Evolutionary conservation across 1,140 invertebrate species (phyloP).

Genomic region (Drosophila azteca): DNA sequence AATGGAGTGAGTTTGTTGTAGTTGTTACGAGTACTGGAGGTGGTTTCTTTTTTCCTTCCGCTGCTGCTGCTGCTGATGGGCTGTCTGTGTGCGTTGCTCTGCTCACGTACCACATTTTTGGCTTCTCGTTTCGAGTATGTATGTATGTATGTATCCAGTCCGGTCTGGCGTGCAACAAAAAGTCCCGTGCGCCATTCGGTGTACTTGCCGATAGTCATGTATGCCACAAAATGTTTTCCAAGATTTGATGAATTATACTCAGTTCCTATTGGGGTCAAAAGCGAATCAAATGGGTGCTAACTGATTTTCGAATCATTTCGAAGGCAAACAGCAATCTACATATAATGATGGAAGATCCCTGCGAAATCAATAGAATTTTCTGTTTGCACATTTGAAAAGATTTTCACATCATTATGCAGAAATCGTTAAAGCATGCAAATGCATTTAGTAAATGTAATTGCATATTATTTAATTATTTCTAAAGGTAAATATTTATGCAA

Average conservation of each 20-base stretch:
- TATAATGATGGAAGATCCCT: neutral
- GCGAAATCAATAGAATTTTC: neutral
- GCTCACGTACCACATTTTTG: conserved; percentile 64
- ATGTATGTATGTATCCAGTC: conserved; percentile 23
- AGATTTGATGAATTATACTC: conserved; percentile 30
- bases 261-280: conserved; percentile 55
- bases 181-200: conserved; percentile 65
- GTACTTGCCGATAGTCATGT: conserved; percentile 71
- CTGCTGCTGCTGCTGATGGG: conserved; percentile 42
- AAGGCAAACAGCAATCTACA: conserved; percentile 10
- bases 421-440: neutral
- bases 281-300: conserved; percentile 23
- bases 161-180: conserved; percentile 54
- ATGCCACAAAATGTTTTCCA: conserved; percentile 50
- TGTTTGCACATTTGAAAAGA: conserved; percentile 22
- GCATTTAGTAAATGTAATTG: too few relatives aligned
- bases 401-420: conserved; percentile 9
- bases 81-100: conserved; percentile 59
- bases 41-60: conserved; percentile 35
- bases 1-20: conserved; percentile 44
- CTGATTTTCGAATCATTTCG: conserved; percentile 20
- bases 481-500: too few relatives aligned
- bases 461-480: too few relatives aligned
- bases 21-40: conserved; percentile 33
- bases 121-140: conserved; percentile 23